Evolutionary conservation across 2,113 vertebrate species (phyloP).

Genomic region (Actenoides lindsayi): DNA sequence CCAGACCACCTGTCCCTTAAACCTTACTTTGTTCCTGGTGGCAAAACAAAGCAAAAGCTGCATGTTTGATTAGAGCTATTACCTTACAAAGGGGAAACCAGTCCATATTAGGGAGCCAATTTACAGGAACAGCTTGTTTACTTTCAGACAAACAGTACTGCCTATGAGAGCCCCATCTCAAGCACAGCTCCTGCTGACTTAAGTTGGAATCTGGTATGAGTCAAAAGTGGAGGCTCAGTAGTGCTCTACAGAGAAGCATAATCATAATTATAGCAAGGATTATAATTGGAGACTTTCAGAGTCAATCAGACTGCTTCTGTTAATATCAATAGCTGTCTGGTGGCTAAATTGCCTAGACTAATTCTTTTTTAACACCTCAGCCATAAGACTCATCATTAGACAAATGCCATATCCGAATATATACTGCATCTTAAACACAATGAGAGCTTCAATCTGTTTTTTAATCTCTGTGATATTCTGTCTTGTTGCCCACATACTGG

Average conservation of each 20-base stretch:
- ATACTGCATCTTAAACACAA: conserved; percentile 57
- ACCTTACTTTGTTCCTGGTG: not conserved
- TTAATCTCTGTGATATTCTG: conserved; percentile 33
- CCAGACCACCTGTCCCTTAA: not conserved
- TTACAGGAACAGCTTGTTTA: conserved; percentile 51
- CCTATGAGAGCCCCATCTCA: not conserved
- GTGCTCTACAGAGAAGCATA: not conserved
- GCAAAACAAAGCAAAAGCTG: not conserved
- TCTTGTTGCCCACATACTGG: conserved; percentile 41
- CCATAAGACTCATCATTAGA: conserved; percentile 60
- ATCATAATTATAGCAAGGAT: not conserved
- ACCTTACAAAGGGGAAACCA: not conserved
- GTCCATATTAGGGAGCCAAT: not conserved
- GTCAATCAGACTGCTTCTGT: conserved; percentile 49
- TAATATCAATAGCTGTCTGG: conserved; percentile 16
- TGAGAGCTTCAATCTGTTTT: conserved; percentile 64
- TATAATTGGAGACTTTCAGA: conserved; percentile 45
- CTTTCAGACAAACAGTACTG: not conserved
- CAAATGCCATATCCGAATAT: conserved; percentile 58
- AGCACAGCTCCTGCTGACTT: conserved; percentile 52
- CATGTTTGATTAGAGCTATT: not conserved
- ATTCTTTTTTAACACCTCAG: conserved; percentile 61
- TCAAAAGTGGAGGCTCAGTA: conserved; percentile 49
- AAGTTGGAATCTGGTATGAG: conserved; percentile 39
- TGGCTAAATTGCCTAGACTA: conserved; percentile 48